phyloP scores from a whole-genome alignment of 2,113 vertebrate genomes.

The Genyomyrus donnyi region DNA sequence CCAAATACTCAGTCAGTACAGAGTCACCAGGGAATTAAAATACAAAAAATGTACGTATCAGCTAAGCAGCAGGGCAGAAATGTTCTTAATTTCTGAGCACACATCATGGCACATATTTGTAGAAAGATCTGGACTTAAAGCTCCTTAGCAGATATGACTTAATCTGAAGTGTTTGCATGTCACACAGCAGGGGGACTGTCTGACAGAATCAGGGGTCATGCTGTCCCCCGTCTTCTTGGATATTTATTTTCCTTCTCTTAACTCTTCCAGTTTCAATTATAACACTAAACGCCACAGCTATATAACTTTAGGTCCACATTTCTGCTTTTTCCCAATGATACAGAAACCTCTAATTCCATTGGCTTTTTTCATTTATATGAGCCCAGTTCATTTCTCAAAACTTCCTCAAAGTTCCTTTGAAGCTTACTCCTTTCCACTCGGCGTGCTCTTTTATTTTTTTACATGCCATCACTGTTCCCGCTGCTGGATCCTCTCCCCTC shows the following conservation, averaged over 20 bases:
- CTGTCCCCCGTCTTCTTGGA: background rate
- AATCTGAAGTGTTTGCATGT: background rate
- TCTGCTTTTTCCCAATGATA: background rate
- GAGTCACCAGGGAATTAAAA: background rate
- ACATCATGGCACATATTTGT: background rate
- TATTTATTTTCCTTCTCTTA: background rate
- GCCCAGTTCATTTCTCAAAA: background rate
- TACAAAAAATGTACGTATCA: background rate
- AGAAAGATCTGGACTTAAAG: background rate
- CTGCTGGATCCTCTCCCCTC: background rate
- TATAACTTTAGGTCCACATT: background rate
- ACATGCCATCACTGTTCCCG: background rate
- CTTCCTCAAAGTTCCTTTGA: background rate
- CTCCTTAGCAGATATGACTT: background rate
- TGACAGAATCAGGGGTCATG: background rate
- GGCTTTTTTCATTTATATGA: background rate
- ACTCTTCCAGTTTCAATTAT: background rate
- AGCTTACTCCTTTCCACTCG: background rate
- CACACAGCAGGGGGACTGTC: background rate
- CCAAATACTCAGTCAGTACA: background rate
- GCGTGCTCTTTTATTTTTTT: background rate
- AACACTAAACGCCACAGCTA: background rate
- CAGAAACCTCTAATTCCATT: background rate
- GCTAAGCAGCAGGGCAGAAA: background rate
- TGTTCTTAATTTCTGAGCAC: background rate